phyloP scores from a whole-genome alignment of 2,113 vertebrate species.

The Marcusenius ussheri region DNA sequence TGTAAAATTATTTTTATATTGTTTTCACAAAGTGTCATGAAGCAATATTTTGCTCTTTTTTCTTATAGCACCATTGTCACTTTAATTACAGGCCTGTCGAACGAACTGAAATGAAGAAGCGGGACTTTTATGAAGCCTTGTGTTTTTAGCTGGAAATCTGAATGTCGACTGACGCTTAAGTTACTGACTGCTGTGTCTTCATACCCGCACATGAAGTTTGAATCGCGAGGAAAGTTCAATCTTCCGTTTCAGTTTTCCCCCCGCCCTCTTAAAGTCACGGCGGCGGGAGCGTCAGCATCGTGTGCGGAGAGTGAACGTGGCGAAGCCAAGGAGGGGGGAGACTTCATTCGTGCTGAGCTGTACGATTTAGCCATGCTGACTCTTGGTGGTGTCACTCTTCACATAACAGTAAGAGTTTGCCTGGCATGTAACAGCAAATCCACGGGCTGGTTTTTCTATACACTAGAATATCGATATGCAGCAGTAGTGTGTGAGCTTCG shows the following conservation, averaged over 20 bases:
- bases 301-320: background rate
- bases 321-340: background rate
- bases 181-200: background rate
- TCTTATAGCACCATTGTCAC: constrained; percentile 55
- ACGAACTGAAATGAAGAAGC: background rate
- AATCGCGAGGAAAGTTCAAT: background rate
- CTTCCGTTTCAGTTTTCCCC: background rate
- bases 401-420: background rate
- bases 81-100: constrained; percentile 38
- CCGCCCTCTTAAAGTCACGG: background rate
- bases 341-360: background rate
- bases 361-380: background rate
- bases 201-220: background rate
- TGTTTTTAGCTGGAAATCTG: background rate
- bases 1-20: constrained; percentile 73
- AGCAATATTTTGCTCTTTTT: constrained; percentile 62
- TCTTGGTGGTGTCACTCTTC: background rate
- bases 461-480: background rate
- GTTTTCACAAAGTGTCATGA: constrained; percentile 61
- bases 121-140: background rate
- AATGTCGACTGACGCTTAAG: background rate
- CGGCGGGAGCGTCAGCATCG: background rate
- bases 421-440: background rate
- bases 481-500: background rate
- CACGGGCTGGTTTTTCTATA: background rate